Evolutionary conservation across 2,888 invertebrate genomes (phyloP).

Genomic region (Limnephilus rhombicus): DNA sequence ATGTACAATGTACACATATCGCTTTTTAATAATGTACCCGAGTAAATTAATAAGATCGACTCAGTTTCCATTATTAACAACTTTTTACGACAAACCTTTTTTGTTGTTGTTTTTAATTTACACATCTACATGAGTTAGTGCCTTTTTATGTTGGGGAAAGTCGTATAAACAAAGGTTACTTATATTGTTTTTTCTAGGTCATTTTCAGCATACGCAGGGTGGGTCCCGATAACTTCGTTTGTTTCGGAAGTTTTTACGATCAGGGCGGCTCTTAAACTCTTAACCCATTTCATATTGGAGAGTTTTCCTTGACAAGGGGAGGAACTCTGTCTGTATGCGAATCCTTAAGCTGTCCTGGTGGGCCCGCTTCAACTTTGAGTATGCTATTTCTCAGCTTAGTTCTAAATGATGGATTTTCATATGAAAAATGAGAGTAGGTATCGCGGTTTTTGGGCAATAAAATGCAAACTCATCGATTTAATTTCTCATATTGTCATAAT

Average conservation of each 20-base stretch:
- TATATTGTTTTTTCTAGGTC: not conserved
- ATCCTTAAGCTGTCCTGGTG: not conserved
- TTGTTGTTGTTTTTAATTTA: not conserved
- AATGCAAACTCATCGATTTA: too few relatives aligned
- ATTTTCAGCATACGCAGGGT: not conserved
- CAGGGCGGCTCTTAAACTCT: constrained; percentile 30
- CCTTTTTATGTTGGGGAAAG: not conserved
- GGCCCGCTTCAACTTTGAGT: not conserved
- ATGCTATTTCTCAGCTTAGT: not conserved
- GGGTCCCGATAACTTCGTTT: not conserved
- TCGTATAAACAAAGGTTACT: not conserved
- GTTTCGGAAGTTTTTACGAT: constrained; percentile 50
- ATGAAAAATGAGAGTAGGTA: too few relatives aligned
- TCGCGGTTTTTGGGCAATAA: too few relatives aligned
- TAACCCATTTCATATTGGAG: constrained; percentile 50
- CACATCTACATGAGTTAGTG: not conserved
- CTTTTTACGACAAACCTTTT: not conserved
- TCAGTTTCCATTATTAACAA: not conserved
- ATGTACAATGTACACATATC: not conserved
- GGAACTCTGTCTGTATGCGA: not conserved
- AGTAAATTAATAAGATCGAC: not conserved
- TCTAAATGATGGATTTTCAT: not conserved
- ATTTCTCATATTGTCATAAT: too few relatives aligned
- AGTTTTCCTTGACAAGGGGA: not conserved
- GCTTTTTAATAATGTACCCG: not conserved